Percentiles rank a stretch among this genome's conserved stretches.
phyloP scores from a whole-genome alignment of 2,888 invertebrate genomes.

The Drosophila demipolita region DNA sequence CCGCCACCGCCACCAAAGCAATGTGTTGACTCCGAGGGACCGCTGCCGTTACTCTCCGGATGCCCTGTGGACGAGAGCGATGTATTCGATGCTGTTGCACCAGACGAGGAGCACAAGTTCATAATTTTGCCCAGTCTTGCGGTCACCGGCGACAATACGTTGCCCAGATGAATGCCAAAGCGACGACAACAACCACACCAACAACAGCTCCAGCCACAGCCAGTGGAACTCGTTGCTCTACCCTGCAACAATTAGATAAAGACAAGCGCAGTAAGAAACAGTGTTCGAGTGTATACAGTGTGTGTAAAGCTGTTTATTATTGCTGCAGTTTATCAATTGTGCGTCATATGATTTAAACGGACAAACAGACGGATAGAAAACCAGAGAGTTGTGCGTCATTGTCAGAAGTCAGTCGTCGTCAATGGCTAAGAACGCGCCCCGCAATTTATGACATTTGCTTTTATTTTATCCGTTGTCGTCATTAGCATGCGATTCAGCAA shows the following conservation, averaged over 20 bases:
- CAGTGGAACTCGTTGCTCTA: constrained; percentile 63
- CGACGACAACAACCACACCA: constrained; percentile 70
- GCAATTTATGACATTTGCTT: constrained; percentile 52
- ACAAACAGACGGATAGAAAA: constrained; percentile 7
- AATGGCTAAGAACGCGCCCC: constrained; percentile 21
- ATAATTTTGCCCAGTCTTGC: constrained; percentile 84
- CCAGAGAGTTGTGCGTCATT: constrained; percentile 55
- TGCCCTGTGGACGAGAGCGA: constrained; percentile 80
- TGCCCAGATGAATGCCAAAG: constrained; percentile 76
- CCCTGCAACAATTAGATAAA: constrained; percentile 39
- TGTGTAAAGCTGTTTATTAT: constrained; percentile 36
- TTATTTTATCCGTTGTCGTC: constrained; percentile 32
- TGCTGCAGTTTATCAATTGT: constrained; percentile 67
- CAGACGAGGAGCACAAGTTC: constrained; percentile 85
- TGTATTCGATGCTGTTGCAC: constrained; percentile 83
- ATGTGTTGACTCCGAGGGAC: constrained; percentile 65
- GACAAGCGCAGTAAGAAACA: constrained; percentile 1
- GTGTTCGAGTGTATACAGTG: constrained; percentile 1
- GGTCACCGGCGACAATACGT: constrained; percentile 81
- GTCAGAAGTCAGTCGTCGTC: constrained; percentile 28
- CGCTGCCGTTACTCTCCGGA: constrained; percentile 66
- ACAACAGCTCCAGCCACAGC: constrained; percentile 57
- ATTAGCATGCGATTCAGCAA: constrained; percentile 55
- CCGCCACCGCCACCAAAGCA: constrained; percentile 72
- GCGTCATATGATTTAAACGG: constrained; percentile 46